Evolutionary conservation across 2,888 invertebrate genomes (phyloP).

Genomic region (Nomada ferruginata): DNA sequence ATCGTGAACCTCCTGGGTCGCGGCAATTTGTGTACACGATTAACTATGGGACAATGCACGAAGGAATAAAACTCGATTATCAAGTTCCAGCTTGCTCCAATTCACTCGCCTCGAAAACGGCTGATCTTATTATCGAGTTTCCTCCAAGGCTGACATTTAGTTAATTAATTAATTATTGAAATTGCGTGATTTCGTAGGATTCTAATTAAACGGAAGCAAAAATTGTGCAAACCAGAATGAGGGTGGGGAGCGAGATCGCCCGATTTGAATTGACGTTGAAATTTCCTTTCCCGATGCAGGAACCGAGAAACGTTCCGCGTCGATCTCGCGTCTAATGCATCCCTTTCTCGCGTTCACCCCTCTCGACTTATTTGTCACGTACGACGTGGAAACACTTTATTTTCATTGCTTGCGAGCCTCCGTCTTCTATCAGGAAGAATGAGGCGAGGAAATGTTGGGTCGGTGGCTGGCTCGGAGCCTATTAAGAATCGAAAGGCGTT

Average conservation of each 20-base stretch:
- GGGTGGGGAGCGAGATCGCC: too few species aligned
- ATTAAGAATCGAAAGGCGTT: slow-evolving; percentile 48
- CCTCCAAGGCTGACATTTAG: too few species aligned
- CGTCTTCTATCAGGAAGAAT: slow-evolving; percentile 29
- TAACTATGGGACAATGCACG: background rate
- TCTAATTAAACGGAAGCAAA: too few species aligned
- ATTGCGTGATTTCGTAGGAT: background rate
- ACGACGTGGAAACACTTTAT: slow-evolving; percentile 48
- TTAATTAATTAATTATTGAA: too few species aligned
- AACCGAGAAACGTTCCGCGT: background rate
- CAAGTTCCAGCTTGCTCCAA: background rate
- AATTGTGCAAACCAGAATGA: too few species aligned
- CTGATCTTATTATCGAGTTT: background rate
- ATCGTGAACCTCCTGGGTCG: slow-evolving; percentile 15
- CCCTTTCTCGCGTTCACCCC: slow-evolving; percentile 18
- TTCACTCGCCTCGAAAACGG: background rate
- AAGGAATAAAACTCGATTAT: background rate
- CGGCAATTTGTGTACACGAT: slow-evolving; percentile 27
- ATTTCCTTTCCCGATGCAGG: background rate
- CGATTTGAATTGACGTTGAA: background rate
- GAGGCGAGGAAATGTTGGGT: slow-evolving; percentile 8
- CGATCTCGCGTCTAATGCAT: slow-evolving; percentile 17
- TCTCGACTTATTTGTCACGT: slow-evolving; percentile 55
- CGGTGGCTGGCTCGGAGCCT: background rate
- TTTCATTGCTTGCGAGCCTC: slow-evolving; percentile 50